phyloP scores from a whole-genome alignment of 1,140 invertebrate species.

The Drosophila ironensis region DNA sequence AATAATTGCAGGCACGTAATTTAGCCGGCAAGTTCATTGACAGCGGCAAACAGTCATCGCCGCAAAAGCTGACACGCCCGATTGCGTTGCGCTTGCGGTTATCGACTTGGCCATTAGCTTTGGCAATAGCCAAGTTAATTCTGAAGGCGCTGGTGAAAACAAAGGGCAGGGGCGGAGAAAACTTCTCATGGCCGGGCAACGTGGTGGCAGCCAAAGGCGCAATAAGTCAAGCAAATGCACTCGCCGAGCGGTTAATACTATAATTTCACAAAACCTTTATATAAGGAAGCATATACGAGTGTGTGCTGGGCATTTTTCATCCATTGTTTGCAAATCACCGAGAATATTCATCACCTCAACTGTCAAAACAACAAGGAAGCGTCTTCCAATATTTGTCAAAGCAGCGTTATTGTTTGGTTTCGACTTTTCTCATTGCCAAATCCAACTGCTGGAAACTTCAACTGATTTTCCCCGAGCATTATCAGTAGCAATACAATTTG shows the following conservation, averaged over 20 bases:
- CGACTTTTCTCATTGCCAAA: no score
- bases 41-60: conserved; percentile 36
- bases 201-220: conserved; percentile 25
- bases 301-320: no score
- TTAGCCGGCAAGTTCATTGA: conserved; percentile 65
- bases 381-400: no score
- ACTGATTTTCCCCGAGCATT: neutral
- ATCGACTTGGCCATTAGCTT: conserved; percentile 53
- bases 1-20: conserved; percentile 74
- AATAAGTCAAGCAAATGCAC: conserved; percentile 15
- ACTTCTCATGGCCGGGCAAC: conserved; percentile 10
- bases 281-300: no score
- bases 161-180: neutral
- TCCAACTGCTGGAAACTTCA: neutral
- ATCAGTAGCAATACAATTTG: neutral
- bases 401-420: no score
- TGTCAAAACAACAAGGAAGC: no score
- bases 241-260: no score
- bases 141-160: neutral
- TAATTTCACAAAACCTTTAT: conserved; percentile 12
- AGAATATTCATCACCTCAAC: no score
- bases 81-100: conserved; percentile 51
- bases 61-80: conserved; percentile 53
- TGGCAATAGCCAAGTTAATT: conserved; percentile 46
- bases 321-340: no score